Conservation (phyloP, 2,888 invertebrate species). For the Psylliodes chrysocephalus region DNA sequence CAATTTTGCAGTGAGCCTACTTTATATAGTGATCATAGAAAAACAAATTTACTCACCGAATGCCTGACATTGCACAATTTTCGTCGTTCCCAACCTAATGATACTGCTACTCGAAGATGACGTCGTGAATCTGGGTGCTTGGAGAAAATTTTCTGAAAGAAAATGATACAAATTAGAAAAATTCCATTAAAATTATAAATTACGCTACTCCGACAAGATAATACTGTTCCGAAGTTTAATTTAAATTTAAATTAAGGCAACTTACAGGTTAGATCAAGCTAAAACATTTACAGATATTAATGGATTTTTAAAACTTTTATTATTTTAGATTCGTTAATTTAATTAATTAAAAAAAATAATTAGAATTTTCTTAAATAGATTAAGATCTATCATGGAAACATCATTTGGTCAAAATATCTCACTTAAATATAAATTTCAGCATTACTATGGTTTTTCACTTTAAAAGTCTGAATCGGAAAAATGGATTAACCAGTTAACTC, state of each 20-base stretch:
- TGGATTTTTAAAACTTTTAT: too few species aligned
- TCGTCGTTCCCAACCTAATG: slow-evolving; percentile 87
- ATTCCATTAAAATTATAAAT: slow-evolving; percentile 1
- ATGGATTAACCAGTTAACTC: too few species aligned
- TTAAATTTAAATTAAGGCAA: background rate
- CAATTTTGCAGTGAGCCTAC: too few species aligned
- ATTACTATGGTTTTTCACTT: too few species aligned
- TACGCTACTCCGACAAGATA: background rate
- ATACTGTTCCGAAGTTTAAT: background rate
- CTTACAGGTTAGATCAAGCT: background rate
- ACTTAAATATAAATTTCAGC: too few species aligned
- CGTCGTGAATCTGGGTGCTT: slow-evolving; percentile 88
- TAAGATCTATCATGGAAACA: too few species aligned
- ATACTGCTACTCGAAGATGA: slow-evolving; percentile 88
- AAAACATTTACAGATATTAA: too few species aligned
- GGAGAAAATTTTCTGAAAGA: slow-evolving; percentile 71
- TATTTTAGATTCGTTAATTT: too few species aligned
- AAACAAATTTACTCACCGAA: slow-evolving; percentile 72
- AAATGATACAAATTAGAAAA: slow-evolving; percentile 30
- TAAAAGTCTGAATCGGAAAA: too few species aligned
- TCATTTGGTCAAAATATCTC: too few species aligned
- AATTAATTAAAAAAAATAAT: too few species aligned
- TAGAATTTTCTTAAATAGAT: too few species aligned
- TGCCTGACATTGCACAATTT: slow-evolving; percentile 93
- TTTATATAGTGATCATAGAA: background rate